Evolutionary conservation across 2,888 invertebrate species (phyloP), one percentile per base, ranked within the genome.

Genomic region (Neuroscelio doddi): DNA sequence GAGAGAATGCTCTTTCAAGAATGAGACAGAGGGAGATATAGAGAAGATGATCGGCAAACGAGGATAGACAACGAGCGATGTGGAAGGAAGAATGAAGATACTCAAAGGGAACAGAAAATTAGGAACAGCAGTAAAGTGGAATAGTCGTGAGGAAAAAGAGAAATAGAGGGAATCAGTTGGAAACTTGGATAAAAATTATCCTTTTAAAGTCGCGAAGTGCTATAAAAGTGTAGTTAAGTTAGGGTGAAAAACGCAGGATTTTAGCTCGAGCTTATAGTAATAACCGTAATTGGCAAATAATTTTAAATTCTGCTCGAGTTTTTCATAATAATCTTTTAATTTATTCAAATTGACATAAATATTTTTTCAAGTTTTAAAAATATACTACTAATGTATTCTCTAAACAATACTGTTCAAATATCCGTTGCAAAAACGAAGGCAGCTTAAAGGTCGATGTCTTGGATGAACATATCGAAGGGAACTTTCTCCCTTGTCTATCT

Each of bases 201-300:
- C 74, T 77, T 75, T 74, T 74, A 76, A 79, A 80, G 78, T 75
- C 71, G 74, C 71, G 76, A 75, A 79, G 71, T 73, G 76, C 71
- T 73, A 76, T 80, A 77, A 79, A 80, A 79, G 73, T 80, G 74
- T 76, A 78, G 76, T 80, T 78, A 80, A 78, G 73, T 72, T 78
- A 57, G 55, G 64, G 45, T 51, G 57, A 66, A 67, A 69, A 63
- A 61, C 38, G 59, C 61, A 59, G 64, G 61, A 36, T 36, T 12
- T 14, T 8, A 4, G 17, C 16, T 7, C 47, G 42, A 39, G 49
- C 46, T 53, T 36, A 24, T 21, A 42, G 44, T 49, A 42, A 66
- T 58, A 63, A 64, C 62, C 34, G 45, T 68, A 68, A 64, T 64
- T 68, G 64, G 64, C 51, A 38, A 64, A 55, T 47, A 61, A 58